Percentiles rank a stretch among this genome's conserved stretches.
Evolutionary conservation across 2,888 invertebrate genomes (phyloP).

Genomic region (Tigriopus californicus): DNA sequence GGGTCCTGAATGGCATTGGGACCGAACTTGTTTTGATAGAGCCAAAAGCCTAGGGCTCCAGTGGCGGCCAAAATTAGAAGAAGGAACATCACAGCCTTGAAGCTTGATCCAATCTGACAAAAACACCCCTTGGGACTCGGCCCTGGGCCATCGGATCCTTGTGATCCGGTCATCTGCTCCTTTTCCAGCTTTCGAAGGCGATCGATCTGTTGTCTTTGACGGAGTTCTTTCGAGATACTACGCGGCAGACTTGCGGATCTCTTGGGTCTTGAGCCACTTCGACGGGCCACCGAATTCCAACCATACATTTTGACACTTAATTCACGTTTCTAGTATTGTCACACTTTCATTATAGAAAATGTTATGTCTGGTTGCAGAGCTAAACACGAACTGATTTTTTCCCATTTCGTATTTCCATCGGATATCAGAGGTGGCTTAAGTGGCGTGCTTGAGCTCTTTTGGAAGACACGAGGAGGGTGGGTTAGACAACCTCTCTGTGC

Average conservation of each 20-base stretch:
- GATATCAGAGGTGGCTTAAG: too few species aligned
- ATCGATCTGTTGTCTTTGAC: background rate
- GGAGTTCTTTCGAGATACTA: background rate
- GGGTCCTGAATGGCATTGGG: too few species aligned
- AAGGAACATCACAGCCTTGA: background rate
- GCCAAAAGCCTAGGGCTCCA: background rate
- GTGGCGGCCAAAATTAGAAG: background rate
- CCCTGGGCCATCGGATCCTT: background rate
- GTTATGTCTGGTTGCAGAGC: too few species aligned
- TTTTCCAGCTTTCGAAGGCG: too few species aligned
- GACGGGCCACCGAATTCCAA: background rate
- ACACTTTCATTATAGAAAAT: too few species aligned
- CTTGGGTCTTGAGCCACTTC: background rate
- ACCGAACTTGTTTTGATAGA: background rate
- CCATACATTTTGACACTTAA: background rate
- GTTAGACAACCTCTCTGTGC: too few species aligned
- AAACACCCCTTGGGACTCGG: background rate
- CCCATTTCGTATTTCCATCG: too few species aligned
- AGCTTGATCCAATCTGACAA: constrained; percentile 5
- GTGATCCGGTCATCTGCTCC: background rate
- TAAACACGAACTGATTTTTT: too few species aligned
- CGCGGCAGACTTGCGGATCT: background rate
- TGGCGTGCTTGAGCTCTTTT: too few species aligned
- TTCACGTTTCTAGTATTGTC: too few species aligned
- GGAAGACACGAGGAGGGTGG: too few species aligned